phyloP scores from a whole-genome alignment of 2,888 invertebrate genomes.

The Lamellibrachia satsuma region DNA sequence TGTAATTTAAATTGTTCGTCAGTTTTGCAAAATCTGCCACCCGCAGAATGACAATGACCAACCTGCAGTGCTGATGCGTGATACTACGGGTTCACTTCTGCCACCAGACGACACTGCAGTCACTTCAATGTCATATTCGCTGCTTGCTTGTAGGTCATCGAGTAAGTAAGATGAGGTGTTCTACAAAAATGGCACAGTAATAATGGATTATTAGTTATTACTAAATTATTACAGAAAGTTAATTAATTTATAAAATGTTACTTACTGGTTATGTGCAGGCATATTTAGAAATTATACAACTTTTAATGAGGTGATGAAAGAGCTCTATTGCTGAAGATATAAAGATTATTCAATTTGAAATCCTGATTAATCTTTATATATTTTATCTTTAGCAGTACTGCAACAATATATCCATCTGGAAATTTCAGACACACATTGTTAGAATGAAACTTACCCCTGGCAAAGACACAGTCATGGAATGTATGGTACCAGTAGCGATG shows the following conservation, averaged over 20 bases:
- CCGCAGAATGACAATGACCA: background rate
- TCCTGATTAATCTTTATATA: background rate
- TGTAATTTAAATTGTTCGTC: background rate
- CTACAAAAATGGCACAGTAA: background rate
- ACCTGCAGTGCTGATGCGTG: background rate
- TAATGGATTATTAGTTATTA: background rate
- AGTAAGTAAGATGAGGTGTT: background rate
- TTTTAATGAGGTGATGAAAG: background rate
- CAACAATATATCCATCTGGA: background rate
- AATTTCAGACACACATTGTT: background rate
- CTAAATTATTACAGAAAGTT: background rate
- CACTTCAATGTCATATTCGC: background rate
- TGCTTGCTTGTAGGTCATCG: background rate
- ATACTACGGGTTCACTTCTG: background rate
- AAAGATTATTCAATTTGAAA: background rate
- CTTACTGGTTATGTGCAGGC: background rate
- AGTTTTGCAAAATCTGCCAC: background rate
- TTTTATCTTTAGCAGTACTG: too few species aligned
- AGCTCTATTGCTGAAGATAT: background rate
- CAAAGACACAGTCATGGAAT: background rate
- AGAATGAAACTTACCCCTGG: background rate
- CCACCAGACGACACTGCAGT: background rate
- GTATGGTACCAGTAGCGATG: background rate
- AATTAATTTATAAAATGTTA: background rate
- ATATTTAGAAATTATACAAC: background rate